These are phyloP conservation scores for Sminthurides aquaticus DNA, from an alignment of 2,888 invertebrate species.

Conservation along the genomic window DNA sequence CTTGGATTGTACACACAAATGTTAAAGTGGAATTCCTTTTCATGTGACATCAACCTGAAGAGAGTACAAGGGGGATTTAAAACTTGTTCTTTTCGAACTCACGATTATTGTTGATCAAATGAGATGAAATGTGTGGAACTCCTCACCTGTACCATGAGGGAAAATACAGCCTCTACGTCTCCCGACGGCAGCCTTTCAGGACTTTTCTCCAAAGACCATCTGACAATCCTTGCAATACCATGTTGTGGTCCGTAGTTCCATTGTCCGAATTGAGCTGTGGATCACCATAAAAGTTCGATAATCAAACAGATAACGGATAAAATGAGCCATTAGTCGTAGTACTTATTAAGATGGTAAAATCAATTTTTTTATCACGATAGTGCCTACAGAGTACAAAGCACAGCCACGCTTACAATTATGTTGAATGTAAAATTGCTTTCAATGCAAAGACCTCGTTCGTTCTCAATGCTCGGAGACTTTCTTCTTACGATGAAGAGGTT, in stretches of 20 bases:
- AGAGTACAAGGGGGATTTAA: too few relatives aligned
- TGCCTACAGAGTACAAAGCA: too few relatives aligned
- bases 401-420: too few relatives aligned
- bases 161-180: conserved; percentile 85
- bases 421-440: too few relatives aligned
- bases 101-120: too few relatives aligned
- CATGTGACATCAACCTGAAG: conserved; percentile 82
- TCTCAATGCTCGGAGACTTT: too few relatives aligned
- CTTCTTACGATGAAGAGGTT: too few relatives aligned
- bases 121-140: too few relatives aligned
- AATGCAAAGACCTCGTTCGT: too few relatives aligned
- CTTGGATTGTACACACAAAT: conserved; percentile 90
- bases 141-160: conserved; percentile 60
- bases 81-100: too few relatives aligned
- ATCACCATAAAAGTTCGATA: neutral
- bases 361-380: too few relatives aligned
- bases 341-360: too few relatives aligned
- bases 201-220: conserved; percentile 83
- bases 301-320: neutral
- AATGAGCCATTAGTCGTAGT: neutral
- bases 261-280: neutral
- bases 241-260: conserved; percentile 94
- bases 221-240: conserved; percentile 86
- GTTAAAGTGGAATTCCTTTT: conserved; percentile 86
- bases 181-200: conserved; percentile 82